Percentiles rank a stretch among this genome's conserved stretches.
Conservation (phyloP, 2,888 invertebrate species). For the Pyrgus malvae region DNA sequence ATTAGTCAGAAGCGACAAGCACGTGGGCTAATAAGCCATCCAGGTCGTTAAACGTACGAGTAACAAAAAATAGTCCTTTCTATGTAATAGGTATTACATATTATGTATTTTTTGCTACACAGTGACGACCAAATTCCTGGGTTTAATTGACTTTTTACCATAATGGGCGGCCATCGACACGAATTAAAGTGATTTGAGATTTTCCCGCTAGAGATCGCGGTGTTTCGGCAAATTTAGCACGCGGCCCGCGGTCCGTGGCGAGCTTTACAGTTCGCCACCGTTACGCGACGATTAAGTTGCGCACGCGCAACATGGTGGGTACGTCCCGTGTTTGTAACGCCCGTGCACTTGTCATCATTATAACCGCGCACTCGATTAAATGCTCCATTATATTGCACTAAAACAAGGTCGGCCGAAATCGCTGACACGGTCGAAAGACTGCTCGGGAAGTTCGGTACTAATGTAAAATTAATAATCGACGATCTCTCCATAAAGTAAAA, state of each 20-base stretch:
- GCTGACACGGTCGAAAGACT: conserved; percentile 31
- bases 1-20: conserved; percentile 13
- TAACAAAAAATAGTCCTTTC: conserved; percentile 24
- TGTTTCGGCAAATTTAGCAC: conserved; percentile 82
- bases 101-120: conserved; percentile 22
- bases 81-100: conserved; percentile 23
- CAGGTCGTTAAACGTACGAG: conserved; percentile 22
- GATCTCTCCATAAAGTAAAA: conserved; percentile 68
- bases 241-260: conserved; percentile 72
- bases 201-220: conserved; percentile 73
- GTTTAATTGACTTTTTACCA: conserved; percentile 24
- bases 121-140: conserved; percentile 19
- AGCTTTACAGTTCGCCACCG: conserved; percentile 79
- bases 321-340: conserved; percentile 42
- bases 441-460: conserved; percentile 40
- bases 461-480: conserved; percentile 55
- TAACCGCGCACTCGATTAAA: conserved; percentile 37
- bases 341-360: conserved; percentile 42
- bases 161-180: conserved; percentile 33
- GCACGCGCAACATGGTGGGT: conserved; percentile 60
- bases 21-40: conserved; percentile 23
- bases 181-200: conserved; percentile 67
- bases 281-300: conserved; percentile 75
- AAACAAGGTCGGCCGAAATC: conserved; percentile 34
- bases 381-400: conserved; percentile 28